These are phyloP conservation scores for Drosophila bocqueti DNA, from an alignment of 1,140 invertebrate genomes.

Conservation along the genomic window DNA sequence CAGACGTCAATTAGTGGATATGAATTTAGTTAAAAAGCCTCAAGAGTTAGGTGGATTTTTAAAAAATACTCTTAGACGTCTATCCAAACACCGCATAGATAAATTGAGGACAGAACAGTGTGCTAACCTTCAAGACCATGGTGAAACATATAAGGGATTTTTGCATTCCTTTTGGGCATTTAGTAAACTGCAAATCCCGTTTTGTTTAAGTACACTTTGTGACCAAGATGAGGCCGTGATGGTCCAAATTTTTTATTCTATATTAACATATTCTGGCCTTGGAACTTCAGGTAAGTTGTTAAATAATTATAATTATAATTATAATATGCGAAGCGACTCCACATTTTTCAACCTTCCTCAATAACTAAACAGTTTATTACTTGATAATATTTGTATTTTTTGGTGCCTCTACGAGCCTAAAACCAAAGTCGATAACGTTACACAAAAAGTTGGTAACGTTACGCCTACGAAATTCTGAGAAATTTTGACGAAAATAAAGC, in stretches of 20 bases:
- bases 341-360: too few species aligned
- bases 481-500: too few species aligned
- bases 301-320: background rate
- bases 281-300: conserved; percentile 87
- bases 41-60: conserved; percentile 93
- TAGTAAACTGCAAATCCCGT: conserved; percentile 91
- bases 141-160: conserved; percentile 95
- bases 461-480: too few species aligned
- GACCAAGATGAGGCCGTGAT: conserved; percentile 95
- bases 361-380: too few species aligned
- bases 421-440: too few species aligned
- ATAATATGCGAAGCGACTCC: background rate
- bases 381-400: too few species aligned
- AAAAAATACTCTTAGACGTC: conserved; percentile 93
- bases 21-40: conserved; percentile 92
- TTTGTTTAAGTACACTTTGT: conserved; percentile 93
- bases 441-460: too few species aligned
- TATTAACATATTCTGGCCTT: conserved; percentile 93
- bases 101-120: conserved; percentile 93
- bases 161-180: conserved; percentile 96
- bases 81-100: conserved; percentile 95
- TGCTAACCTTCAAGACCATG: conserved; percentile 87
- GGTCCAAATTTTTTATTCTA: conserved; percentile 91
- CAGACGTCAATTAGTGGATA: conserved; percentile 92
- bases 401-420: too few species aligned